Evolutionary conservation across 2,113 vertebrate genomes (phyloP).

Genomic region (Noturus placidus): DNA sequence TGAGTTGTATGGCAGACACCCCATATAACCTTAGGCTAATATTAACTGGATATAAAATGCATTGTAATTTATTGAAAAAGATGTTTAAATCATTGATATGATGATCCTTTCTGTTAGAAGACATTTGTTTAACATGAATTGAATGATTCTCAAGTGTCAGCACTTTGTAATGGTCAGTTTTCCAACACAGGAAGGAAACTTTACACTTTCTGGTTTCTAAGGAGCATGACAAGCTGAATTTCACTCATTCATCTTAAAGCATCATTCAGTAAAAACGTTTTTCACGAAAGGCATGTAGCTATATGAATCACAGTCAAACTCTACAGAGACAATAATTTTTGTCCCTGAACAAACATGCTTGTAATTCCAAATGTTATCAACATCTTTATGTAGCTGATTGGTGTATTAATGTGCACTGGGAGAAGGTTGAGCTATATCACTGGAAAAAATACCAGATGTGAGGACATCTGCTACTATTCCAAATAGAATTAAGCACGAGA

Average conservation of each 20-base stretch:
- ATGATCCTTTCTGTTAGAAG: not conserved
- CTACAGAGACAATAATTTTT: not conserved
- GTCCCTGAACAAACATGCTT: constrained; percentile 5
- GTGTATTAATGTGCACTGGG: constrained; percentile 32
- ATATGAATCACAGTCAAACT: not conserved
- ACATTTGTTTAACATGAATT: not conserved
- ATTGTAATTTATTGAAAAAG: not conserved
- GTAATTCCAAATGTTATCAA: constrained; percentile 14
- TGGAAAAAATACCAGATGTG: constrained; percentile 24
- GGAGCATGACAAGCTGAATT: not conserved
- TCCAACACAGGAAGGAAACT: not conserved
- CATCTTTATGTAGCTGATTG: constrained; percentile 5
- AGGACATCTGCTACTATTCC: constrained; percentile 37
- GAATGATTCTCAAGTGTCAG: not conserved
- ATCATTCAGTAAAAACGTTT: not conserved
- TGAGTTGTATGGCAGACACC: not conserved
- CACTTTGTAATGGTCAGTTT: not conserved
- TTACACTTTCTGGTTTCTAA: not conserved
- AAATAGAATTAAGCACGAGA: constrained; percentile 30
- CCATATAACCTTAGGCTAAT: not conserved
- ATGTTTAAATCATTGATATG: not conserved
- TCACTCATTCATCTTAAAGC: not conserved
- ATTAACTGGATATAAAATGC: not conserved
- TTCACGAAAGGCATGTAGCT: not conserved
- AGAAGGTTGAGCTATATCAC: constrained; percentile 1